Evolutionary conservation across 2,797 vertebrate species (phyloP).

Genomic region (Artibeus lituratus): DNA sequence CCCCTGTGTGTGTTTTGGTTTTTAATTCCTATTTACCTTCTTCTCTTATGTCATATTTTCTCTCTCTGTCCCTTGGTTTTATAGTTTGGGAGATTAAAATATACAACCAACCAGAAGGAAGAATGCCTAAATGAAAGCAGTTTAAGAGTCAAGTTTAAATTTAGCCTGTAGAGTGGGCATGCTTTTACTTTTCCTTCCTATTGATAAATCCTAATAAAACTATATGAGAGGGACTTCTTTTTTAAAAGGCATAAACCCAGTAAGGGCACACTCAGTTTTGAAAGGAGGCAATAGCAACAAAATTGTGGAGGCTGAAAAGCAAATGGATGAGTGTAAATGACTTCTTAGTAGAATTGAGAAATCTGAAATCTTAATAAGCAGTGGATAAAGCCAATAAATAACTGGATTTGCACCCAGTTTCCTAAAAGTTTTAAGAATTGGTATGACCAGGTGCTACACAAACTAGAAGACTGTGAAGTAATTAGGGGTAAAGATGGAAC

Average conservation of each 20-base stretch:
- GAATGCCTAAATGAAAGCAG: slow-evolving; percentile 16
- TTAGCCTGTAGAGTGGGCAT: neutral
- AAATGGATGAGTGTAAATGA: slow-evolving; percentile 19
- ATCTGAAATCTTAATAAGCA: neutral
- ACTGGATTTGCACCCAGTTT: neutral
- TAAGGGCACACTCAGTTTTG: slow-evolving; percentile 27
- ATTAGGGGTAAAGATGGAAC: neutral
- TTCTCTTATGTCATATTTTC: neutral
- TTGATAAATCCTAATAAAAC: slow-evolving; percentile 22
- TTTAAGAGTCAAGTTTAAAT: slow-evolving; percentile 44
- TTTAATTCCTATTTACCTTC: neutral
- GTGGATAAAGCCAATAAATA: neutral
- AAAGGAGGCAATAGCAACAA: slow-evolving; percentile 12
- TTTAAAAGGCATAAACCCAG: neutral
- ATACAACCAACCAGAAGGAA: neutral
- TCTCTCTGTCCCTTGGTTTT: slow-evolving; percentile 1
- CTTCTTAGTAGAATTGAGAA: slow-evolving; percentile 29
- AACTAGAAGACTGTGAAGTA: neutral
- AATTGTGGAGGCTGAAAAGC: neutral
- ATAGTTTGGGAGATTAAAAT: slow-evolving; percentile 26
- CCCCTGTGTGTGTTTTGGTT: neutral
- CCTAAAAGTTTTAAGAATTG: slow-evolving; percentile 1
- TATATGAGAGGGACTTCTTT: neutral
- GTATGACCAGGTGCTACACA: neutral
- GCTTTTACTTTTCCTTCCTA: slow-evolving; percentile 21